A percentile compares a stretch with the other conserved stretches of the same genome.
These are phyloP conservation scores for Paraescarpia echinospica DNA, from an alignment of 1,140 invertebrate species.

Conservation along the genomic window DNA sequence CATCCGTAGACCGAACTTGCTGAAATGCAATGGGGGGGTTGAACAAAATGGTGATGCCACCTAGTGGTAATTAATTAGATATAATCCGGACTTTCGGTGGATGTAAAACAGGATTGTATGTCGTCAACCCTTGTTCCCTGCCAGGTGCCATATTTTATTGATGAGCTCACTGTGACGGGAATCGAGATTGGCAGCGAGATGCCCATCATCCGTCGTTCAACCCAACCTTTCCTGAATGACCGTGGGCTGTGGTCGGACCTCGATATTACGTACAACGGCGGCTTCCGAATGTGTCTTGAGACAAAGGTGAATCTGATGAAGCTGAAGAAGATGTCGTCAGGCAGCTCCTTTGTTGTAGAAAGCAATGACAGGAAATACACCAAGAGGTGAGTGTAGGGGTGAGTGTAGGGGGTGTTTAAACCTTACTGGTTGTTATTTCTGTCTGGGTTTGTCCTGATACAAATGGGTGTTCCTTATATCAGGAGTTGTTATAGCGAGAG, in stretches of 20 bases:
- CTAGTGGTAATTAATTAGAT: too few relatives aligned
- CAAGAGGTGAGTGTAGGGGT: neutral
- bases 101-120: too few relatives aligned
- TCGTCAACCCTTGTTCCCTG: neutral
- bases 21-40: too few relatives aligned
- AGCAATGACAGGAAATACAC: neutral
- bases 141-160: slow-evolving; percentile 83
- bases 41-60: too few relatives aligned
- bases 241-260: slow-evolving; percentile 91
- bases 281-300: slow-evolving; percentile 85
- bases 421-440: too few relatives aligned
- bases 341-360: neutral
- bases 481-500: too few relatives aligned
- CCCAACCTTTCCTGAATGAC: slow-evolving; percentile 75
- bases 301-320: slow-evolving; percentile 91
- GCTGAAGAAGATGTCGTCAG: slow-evolving; percentile 59
- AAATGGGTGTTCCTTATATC: too few relatives aligned
- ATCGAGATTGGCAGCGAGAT: slow-evolving; percentile 75
- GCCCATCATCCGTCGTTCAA: slow-evolving; percentile 75
- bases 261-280: slow-evolving; percentile 85
- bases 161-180: slow-evolving; percentile 76
- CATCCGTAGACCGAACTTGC: too few relatives aligned
- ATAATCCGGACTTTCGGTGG: too few relatives aligned
- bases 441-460: too few relatives aligned
- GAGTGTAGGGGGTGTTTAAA: too few relatives aligned